phyloP scores from a whole-genome alignment of 2,797 vertebrate species.

The Peromyscus eremicus region DNA sequence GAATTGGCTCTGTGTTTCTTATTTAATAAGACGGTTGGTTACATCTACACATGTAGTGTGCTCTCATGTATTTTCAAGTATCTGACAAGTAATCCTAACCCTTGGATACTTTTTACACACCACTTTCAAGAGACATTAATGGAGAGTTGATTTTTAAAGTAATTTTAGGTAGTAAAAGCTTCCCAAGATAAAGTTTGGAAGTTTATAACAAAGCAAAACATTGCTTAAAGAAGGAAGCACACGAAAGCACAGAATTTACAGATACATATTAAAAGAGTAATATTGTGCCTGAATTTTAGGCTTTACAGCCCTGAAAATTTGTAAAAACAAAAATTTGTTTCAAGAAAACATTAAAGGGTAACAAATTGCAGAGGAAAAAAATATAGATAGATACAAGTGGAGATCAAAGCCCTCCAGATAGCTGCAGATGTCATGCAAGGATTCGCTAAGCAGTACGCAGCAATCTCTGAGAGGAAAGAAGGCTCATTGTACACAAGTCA shows the following conservation, averaged over 20 bases:
- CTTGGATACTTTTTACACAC: neutral
- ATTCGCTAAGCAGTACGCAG: neutral
- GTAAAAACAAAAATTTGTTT: neutral
- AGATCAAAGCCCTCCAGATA: neutral
- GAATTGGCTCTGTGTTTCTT: no score
- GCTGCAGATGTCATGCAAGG: neutral
- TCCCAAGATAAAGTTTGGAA: neutral
- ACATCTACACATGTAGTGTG: no score
- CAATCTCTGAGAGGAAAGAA: neutral
- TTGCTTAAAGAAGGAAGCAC: neutral
- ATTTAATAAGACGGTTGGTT: no score
- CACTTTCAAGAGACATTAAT: neutral
- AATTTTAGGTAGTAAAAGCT: neutral
- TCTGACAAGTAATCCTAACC: neutral
- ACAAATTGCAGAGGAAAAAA: neutral
- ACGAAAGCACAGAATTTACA: neutral
- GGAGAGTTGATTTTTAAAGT: constrained; percentile 9
- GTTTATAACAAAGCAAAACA: constrained; percentile 38
- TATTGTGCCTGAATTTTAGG: neutral
- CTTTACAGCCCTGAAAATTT: neutral
- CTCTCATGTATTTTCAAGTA: constrained; percentile 1
- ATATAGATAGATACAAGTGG: neutral
- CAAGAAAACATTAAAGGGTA: neutral
- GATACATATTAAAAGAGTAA: neutral
- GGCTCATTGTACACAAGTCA: neutral